Evolutionary conservation across 2,888 invertebrate species (phyloP).

Genomic region (Heteromyza rotundicornis): DNA sequence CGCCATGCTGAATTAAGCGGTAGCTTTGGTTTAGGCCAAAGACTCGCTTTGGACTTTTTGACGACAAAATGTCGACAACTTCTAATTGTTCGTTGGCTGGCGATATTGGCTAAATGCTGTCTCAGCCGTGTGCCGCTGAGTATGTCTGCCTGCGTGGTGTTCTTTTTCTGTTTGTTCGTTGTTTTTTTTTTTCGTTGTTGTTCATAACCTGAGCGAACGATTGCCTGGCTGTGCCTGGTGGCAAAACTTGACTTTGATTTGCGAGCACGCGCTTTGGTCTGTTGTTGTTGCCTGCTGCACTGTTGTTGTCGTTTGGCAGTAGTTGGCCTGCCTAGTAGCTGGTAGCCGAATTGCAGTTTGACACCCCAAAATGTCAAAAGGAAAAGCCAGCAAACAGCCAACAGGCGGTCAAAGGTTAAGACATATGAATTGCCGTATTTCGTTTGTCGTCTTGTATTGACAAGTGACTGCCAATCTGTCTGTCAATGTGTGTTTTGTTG

Average conservation of each 20-base stretch:
- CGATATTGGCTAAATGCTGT: background rate
- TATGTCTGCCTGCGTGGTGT: background rate
- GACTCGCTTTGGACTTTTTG: slow-evolving; percentile 48
- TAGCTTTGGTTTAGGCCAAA: slow-evolving; percentile 25
- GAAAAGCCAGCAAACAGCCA: background rate
- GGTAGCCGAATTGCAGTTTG: slow-evolving; percentile 17
- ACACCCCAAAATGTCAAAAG: slow-evolving; percentile 9
- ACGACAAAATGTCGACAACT: slow-evolving; percentile 29
- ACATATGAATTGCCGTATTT: slow-evolving; percentile 8
- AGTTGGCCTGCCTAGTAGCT: slow-evolving; percentile 1
- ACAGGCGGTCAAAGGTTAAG: slow-evolving; percentile 18
- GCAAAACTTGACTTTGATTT: slow-evolving; percentile 29
- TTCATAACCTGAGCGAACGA: too few species aligned
- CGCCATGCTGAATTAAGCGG: slow-evolving; percentile 30
- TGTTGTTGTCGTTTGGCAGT: background rate
- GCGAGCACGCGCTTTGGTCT: slow-evolving; percentile 23
- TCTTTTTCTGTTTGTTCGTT: slow-evolving; percentile 2
- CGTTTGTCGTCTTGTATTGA: background rate
- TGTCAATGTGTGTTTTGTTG: background rate
- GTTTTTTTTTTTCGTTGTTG: too few species aligned
- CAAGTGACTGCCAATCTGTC: slow-evolving; percentile 6
- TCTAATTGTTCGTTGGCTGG: slow-evolving; percentile 35
- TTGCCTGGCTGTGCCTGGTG: slow-evolving; percentile 18
- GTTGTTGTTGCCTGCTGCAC: too few species aligned
- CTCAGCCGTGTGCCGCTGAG: background rate